Evolutionary conservation across 2,797 vertebrate genomes (phyloP).

Genomic region (Argentina silus): DNA sequence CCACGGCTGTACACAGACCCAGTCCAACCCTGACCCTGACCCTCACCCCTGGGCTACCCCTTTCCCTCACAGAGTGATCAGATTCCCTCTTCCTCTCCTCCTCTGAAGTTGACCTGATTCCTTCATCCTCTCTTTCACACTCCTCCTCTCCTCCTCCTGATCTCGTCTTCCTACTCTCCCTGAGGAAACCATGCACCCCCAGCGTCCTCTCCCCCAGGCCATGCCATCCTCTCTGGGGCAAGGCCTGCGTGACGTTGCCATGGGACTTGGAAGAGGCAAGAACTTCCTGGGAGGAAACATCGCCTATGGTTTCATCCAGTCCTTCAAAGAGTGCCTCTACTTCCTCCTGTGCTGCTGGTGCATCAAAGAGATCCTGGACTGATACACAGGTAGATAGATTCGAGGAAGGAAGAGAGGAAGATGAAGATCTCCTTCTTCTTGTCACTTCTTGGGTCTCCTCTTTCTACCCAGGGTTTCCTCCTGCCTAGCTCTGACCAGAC

Average conservation of each 20-base stretch:
- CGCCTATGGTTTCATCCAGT: conserved; percentile 76
- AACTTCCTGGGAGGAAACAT: conserved; percentile 73
- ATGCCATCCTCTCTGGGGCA: conserved; percentile 77
- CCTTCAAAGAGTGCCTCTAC: conserved; percentile 83
- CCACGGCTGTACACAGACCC: conserved; percentile 31
- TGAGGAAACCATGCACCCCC: conserved; percentile 67
- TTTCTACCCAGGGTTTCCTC: conserved; percentile 23
- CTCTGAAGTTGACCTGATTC: conserved; percentile 15
- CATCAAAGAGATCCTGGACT: conserved; percentile 89
- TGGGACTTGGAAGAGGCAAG: conserved; percentile 70
- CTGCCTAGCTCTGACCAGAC: conserved; percentile 47
- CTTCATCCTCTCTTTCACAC: conserved; percentile 8
- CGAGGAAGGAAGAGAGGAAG: conserved; percentile 11
- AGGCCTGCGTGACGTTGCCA: conserved; percentile 66
- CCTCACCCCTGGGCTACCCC: background rate
- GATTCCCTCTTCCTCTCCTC: conserved; percentile 3
- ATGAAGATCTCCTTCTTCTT: background rate
- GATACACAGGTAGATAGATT: conserved; percentile 38
- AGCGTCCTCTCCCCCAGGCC: conserved; percentile 76
- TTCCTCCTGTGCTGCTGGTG: conserved; percentile 95
- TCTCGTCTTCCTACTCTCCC: background rate
- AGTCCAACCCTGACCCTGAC: conserved; percentile 25
- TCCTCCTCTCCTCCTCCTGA: background rate
- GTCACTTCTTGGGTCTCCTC: background rate
- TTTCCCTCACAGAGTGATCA: no score